Conservation (phyloP, 2,888 invertebrate species). For the Dorcus parallelipipedus region DNA sequence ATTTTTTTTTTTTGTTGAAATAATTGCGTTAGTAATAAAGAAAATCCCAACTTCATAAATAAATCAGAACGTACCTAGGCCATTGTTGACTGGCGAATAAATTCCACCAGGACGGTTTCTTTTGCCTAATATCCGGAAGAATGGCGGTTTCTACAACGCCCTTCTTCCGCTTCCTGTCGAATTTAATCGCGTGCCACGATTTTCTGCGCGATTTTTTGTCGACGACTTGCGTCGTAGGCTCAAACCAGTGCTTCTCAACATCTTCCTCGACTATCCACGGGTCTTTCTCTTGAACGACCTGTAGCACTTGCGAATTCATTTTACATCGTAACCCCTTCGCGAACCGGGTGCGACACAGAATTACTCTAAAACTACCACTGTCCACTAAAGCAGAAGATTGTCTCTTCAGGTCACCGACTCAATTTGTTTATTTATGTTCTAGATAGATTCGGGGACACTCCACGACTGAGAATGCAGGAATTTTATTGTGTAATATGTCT, state of each 20-base stretch:
- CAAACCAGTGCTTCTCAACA: conserved; percentile 32
- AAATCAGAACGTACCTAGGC: conserved; percentile 55
- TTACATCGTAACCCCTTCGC: conserved; percentile 14
- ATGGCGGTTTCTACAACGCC: conserved; percentile 36
- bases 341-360: neutral
- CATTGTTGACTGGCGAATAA: conserved; percentile 78
- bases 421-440: no score
- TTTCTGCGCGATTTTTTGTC: conserved; percentile 48
- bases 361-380: no score
- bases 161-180: conserved; percentile 48
- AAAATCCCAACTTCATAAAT: no score
- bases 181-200: conserved; percentile 50
- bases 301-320: conserved; percentile 42
- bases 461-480: no score
- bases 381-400: neutral
- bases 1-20: no score
- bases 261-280: conserved; percentile 45
- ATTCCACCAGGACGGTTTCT: conserved; percentile 78
- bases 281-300: conserved; percentile 47
- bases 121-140: conserved; percentile 38
- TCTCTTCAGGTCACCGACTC: no score
- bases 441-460: no score
- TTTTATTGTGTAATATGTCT: neutral
- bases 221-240: conserved; percentile 40
- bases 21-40: no score